Conservation (phyloP, 2,113 vertebrate species). For the Cyrtonyx montezumae region DNA sequence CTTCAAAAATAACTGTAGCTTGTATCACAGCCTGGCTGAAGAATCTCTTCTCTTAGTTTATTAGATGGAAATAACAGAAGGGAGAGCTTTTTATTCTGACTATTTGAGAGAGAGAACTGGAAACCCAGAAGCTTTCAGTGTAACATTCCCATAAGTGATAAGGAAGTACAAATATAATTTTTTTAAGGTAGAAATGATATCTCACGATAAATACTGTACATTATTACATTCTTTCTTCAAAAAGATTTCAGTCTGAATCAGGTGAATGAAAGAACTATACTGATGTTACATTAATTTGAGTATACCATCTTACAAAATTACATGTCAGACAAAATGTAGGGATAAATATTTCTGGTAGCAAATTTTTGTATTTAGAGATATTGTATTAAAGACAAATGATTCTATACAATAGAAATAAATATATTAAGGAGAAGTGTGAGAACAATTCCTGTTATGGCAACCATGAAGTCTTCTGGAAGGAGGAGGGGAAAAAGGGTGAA, state of each 20-base stretch:
- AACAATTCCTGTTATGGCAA: neutral
- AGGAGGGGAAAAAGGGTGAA: neutral
- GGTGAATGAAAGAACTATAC: neutral
- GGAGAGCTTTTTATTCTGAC: neutral
- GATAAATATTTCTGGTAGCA: neutral
- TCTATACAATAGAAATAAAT: neutral
- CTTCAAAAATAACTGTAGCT: neutral
- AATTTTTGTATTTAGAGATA: neutral
- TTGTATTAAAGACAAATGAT: neutral
- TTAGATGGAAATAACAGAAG: neutral
- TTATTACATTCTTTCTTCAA: neutral
- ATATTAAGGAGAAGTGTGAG: fast-evolving
- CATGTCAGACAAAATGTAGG: neutral
- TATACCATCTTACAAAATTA: neutral
- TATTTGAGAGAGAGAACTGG: neutral
- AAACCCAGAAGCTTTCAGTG: neutral
- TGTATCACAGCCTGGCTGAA: neutral
- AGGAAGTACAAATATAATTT: neutral
- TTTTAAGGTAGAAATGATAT: neutral
- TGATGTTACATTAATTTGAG: neutral
- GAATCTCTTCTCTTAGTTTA: neutral
- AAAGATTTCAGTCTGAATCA: neutral
- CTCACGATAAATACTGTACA: neutral
- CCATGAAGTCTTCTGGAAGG: neutral
- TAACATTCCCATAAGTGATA: neutral